These are phyloP conservation scores for Dromas ardeola DNA, from an alignment of 2,113 vertebrate genomes.

Conservation along the genomic window DNA sequence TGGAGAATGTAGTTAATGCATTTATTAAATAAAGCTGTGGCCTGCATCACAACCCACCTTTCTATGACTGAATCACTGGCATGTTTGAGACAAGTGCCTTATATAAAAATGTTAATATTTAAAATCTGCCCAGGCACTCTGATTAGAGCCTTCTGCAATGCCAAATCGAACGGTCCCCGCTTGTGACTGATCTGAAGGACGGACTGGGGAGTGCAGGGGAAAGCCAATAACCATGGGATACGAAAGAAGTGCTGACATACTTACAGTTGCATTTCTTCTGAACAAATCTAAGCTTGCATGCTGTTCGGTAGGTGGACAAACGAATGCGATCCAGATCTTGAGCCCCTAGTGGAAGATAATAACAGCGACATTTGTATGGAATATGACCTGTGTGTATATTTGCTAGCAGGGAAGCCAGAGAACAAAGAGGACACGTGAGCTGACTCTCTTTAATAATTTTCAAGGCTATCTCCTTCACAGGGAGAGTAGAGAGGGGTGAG, in stretches of 20 bases:
- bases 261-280: conserved; percentile 98
- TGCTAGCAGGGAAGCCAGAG: not conserved
- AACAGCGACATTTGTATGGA: conserved; percentile 19
- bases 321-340: conserved; percentile 98
- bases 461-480: not conserved
- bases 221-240: not conserved
- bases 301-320: conserved; percentile 96
- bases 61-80: not conserved
- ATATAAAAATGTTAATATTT: not conserved
- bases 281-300: conserved; percentile 97
- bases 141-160: not conserved
- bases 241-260: conserved; percentile 61
- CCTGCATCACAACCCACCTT: not conserved
- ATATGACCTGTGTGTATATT: not conserved
- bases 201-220: not conserved
- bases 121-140: not conserved
- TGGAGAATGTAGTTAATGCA: not conserved
- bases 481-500: not conserved
- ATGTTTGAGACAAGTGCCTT: not conserved
- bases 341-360: conserved; percentile 82
- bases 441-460: not conserved
- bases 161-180: not conserved
- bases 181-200: not conserved
- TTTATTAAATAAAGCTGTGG: not conserved
- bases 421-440: not conserved